These are phyloP conservation scores for Ceyx erithaca DNA, from an alignment of 2,797 vertebrate genomes.

Conservation along the genomic window DNA sequence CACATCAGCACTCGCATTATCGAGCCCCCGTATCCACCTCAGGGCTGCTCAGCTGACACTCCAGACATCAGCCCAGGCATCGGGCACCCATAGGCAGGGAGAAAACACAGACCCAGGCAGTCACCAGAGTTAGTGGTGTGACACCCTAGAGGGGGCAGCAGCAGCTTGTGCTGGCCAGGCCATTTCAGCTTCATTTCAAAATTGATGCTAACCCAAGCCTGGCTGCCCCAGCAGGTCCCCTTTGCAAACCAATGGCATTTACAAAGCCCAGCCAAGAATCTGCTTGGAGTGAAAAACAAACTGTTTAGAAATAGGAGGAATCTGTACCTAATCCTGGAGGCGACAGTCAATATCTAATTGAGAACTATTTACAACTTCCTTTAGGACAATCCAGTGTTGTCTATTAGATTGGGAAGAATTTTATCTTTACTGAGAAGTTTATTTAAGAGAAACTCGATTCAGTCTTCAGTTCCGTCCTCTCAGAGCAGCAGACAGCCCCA, in stretches of 20 bases:
- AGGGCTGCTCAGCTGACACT: accelerated
- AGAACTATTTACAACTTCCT: neutral
- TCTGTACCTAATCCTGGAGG: neutral
- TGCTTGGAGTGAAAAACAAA: neutral
- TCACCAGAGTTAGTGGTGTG: accelerated
- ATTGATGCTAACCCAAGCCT: neutral
- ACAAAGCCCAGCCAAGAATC: neutral
- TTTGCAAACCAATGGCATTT: neutral
- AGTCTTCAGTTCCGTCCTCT: neutral
- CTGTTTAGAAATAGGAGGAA: neutral
- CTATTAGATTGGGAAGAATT: neutral
- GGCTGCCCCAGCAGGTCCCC: accelerated
- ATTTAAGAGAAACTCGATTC: neutral
- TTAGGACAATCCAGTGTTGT: neutral
- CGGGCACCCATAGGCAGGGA: accelerated
- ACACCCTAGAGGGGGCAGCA: neutral
- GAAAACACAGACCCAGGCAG: accelerated
- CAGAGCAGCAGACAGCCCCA: neutral
- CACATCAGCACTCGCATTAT: accelerated
- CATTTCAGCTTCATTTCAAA: neutral
- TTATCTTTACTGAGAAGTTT: neutral
- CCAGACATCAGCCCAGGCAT: accelerated
- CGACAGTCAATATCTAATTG: neutral
- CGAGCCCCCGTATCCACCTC: neutral
- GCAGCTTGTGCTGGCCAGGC: neutral